Conservation (phyloP, 2,888 invertebrate species). For the Chaetogeoica ovagalla region DNA sequence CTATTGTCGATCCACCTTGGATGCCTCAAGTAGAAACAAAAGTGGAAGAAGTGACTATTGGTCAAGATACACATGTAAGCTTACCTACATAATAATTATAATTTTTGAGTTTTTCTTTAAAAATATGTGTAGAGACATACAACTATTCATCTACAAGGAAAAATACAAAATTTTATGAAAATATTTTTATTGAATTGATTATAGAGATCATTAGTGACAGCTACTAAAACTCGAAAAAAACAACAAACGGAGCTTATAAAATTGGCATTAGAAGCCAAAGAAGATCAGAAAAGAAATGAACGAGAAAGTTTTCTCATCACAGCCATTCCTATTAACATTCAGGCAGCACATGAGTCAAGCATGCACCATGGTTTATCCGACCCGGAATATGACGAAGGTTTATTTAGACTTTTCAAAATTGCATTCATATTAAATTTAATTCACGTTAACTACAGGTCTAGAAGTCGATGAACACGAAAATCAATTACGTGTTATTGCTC, state of each 20-base stretch:
- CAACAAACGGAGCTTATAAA: slow-evolving; percentile 98
- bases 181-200: slow-evolving; percentile 48
- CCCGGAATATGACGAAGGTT: slow-evolving; percentile 85
- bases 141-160: neutral
- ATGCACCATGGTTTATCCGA: slow-evolving; percentile 80
- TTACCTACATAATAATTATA: neutral
- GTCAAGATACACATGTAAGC: slow-evolving; percentile 92
- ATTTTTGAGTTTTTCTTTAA: neutral
- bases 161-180: neutral
- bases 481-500: slow-evolving; percentile 66
- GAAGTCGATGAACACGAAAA: slow-evolving; percentile 57
- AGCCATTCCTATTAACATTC: slow-evolving; percentile 90
- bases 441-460: neutral
- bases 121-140: neutral
- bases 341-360: slow-evolving; percentile 95
- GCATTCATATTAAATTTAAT: neutral
- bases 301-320: slow-evolving; percentile 94
- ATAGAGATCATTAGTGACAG: slow-evolving; percentile 91
- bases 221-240: slow-evolving; percentile 97
- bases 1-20: slow-evolving; percentile 98
- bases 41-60: slow-evolving; percentile 92
- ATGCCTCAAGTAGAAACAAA: slow-evolving; percentile 95
- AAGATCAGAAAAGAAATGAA: slow-evolving; percentile 92
- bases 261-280: slow-evolving; percentile 90
- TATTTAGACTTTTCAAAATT: slow-evolving; percentile 54